Evolutionary conservation across 2,797 vertebrate genomes (phyloP), one percentile per base, ranked within the genome.

Genomic region (Cynopterus sphinx): DNA sequence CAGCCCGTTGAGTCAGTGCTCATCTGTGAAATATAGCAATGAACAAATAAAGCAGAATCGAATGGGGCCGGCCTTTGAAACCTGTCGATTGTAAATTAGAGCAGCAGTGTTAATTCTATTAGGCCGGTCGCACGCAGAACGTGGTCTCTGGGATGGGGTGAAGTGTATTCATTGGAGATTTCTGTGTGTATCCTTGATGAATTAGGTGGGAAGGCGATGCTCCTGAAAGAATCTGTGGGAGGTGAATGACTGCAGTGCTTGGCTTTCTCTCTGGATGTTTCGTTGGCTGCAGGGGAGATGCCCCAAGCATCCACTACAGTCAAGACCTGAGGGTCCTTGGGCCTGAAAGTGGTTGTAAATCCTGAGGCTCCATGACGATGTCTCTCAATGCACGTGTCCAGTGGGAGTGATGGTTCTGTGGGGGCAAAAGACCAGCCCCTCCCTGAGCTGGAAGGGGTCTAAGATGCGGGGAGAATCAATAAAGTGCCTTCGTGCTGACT

Each of bases 11-110:
- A 73, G 46, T 73, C 71, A 49, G 85, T 78, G 96, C 73, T 86
- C 24, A 61, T 49, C 59, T 83, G 24, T 41, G 26, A 84, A 73
- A 75, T 65, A 33, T 0, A 43, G 57, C 49, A 70, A 46, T 51
- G 65, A 71, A 16, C n/a, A 55, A 75, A 59, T 36, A 79, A 39
- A 86, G 46, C 74, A 74, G 53, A 88, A 83, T 33, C 26, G 41
- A 90, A 75, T 88, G 67, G 83, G 39, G 46, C 41, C 6, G 49
- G 84, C 9, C 53, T 85, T 96, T 41, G 57, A 87, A 87, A 75
- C 53, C 53, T 73, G 91, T 74, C 55, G 88, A 95, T 91, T 96
- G 96, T 49, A 88, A 91, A 74, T 92, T 90, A 96, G 55, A 88
- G 81, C 57, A 22, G 51, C n/a, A 16, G 36, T 83, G 70, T 88